These are phyloP conservation scores for rat (Rattus norvegicus) DNA, from an alignment of 2,113 vertebrate species.

Conservation along the genomic window DNA sequence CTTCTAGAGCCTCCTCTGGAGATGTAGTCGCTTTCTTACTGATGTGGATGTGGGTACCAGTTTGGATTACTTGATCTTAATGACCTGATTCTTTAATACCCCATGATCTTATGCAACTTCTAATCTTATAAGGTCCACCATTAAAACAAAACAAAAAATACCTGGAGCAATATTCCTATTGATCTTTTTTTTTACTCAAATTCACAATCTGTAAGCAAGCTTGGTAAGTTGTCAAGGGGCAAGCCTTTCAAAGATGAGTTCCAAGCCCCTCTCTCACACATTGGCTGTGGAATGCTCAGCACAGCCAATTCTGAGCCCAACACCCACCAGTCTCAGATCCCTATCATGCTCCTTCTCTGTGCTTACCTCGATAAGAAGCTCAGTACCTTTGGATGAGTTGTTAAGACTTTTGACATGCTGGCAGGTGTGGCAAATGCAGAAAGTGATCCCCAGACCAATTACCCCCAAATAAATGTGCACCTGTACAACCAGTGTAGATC, in stretches of 20 bases:
- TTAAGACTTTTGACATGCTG: neutral
- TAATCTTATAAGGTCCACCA: neutral
- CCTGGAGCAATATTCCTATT: neutral
- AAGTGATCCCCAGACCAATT: neutral
- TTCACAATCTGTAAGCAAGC: neutral
- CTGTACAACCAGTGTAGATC: neutral
- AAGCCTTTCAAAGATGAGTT: constrained; percentile 97
- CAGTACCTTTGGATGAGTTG: neutral
- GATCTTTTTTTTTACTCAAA: neutral
- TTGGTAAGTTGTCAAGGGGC: constrained; percentile 72
- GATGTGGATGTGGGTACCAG: neutral
- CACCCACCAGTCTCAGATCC: neutral
- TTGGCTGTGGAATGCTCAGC: constrained; percentile 94
- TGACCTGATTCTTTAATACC: neutral
- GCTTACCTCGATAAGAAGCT: neutral
- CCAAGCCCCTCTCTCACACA: constrained; percentile 94
- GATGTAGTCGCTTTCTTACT: neutral
- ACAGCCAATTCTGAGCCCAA: constrained; percentile 93
- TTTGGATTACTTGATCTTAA: neutral
- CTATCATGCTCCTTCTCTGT: neutral
- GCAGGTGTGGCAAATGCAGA: neutral
- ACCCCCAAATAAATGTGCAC: neutral
- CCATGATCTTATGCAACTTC: neutral
- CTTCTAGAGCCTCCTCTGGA: neutral
- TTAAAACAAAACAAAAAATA: neutral